phyloP scores from a whole-genome alignment of 2,797 vertebrate genomes.

The Chaenodraco wilsoni region DNA sequence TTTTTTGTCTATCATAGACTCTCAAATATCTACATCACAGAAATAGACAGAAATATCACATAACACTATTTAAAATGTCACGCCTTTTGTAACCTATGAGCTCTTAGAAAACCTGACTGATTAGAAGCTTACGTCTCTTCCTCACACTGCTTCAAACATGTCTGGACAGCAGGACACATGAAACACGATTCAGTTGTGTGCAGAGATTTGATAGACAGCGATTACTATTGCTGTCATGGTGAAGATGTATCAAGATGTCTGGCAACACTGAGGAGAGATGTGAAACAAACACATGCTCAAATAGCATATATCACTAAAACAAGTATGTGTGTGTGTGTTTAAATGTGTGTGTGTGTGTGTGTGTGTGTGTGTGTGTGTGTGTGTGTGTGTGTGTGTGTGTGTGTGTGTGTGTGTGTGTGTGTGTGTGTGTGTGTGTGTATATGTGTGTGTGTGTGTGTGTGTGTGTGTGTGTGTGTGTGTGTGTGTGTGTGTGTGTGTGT shows the following conservation, averaged over 20 bases:
- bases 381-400: slow-evolving; percentile 48
- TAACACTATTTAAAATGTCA: not conserved
- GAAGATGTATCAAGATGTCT: slow-evolving; percentile 59
- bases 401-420: slow-evolving; percentile 40
- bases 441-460: slow-evolving; percentile 29
- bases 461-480: slow-evolving; percentile 17
- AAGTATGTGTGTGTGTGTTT: slow-evolving; percentile 21
- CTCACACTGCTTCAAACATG: slow-evolving; percentile 26
- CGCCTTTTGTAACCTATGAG: not conserved
- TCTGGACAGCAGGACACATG: slow-evolving; percentile 19
- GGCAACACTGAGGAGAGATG: slow-evolving; percentile 28
- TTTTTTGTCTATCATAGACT: not conserved
- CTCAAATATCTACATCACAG: not conserved
- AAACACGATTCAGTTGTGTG: slow-evolving; percentile 25
- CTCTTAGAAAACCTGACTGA: slow-evolving; percentile 15
- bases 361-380: slow-evolving; percentile 23
- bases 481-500: slow-evolving; percentile 42
- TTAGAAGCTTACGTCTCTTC: slow-evolving; percentile 13
- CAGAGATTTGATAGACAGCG: slow-evolving; percentile 45
- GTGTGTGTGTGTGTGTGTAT: slow-evolving; percentile 48
- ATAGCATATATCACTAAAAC: slow-evolving; percentile 20
- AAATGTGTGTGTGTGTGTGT: slow-evolving; percentile 18
- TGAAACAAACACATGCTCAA: slow-evolving; percentile 32
- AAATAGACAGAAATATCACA: not conserved
- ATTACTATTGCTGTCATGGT: slow-evolving; percentile 70